Percentiles rank a stretch among this genome's conserved stretches.
Conservation (phyloP, 2,113 vertebrate genomes). For the Picathartes gymnocephalus region DNA sequence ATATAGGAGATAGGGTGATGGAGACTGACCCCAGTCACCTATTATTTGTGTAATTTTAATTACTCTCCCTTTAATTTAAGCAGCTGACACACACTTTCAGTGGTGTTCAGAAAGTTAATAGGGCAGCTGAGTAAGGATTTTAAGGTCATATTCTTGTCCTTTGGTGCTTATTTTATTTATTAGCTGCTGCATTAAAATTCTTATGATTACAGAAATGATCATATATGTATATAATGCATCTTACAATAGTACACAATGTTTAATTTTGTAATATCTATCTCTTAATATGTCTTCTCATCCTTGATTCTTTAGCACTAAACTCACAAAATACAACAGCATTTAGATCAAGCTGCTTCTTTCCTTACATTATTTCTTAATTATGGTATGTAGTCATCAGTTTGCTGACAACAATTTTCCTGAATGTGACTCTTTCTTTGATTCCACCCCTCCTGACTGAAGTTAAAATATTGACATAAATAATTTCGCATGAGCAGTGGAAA, state of each 20-base stretch:
- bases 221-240: slow-evolving; percentile 22
- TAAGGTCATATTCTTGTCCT: slow-evolving; percentile 57
- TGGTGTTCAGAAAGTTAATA: slow-evolving; percentile 71
- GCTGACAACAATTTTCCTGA: slow-evolving; percentile 68
- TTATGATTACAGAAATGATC: slow-evolving; percentile 42
- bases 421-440: slow-evolving; percentile 72
- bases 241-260: background rate
- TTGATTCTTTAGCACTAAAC: background rate
- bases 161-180: slow-evolving; percentile 62
- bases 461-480: slow-evolving; percentile 78
- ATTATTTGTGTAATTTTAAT: slow-evolving; percentile 76
- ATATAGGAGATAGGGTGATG: slow-evolving; percentile 60
- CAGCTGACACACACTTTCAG: slow-evolving; percentile 66
- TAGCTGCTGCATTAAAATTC: slow-evolving; percentile 33
- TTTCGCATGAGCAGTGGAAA: slow-evolving; percentile 68
- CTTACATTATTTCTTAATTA: slow-evolving; percentile 67
- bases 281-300: background rate
- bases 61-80: slow-evolving; percentile 69
- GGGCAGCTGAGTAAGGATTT: slow-evolving; percentile 70
- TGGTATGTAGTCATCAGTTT: slow-evolving; percentile 61
- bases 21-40: slow-evolving; percentile 63
- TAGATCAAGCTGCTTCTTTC: slow-evolving; percentile 31
- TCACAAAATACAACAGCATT: slow-evolving; percentile 7
- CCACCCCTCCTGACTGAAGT: slow-evolving; percentile 60
- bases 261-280: background rate